Conservation (phyloP, 2,888 invertebrate species). For the Tiliacea citrago region DNA sequence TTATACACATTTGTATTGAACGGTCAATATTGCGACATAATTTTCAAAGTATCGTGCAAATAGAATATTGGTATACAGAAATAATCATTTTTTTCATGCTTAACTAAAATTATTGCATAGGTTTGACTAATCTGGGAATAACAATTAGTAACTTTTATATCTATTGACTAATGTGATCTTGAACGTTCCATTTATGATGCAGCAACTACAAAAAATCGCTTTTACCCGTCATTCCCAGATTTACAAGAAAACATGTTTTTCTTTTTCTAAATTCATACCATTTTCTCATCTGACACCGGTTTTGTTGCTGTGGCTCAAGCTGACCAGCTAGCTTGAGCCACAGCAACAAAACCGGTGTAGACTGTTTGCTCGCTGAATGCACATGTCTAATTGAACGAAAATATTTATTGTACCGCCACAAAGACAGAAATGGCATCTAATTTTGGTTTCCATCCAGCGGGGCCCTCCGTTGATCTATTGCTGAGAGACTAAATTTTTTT, state of each 20-base stretch:
- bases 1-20: constrained; percentile 33
- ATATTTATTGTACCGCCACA: no score
- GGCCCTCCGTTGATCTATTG: no score
- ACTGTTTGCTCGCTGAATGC: no score
- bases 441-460: no score
- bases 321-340: no score
- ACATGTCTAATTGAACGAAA: no score
- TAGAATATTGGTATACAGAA: not conserved
- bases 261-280: not conserved
- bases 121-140: constrained; percentile 4
- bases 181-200: not conserved
- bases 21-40: not conserved
- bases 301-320: no score
- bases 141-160: not conserved
- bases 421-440: no score
- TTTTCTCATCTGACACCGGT: no score
- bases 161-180: not conserved
- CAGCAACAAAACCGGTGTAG: no score
- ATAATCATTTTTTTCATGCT: not conserved
- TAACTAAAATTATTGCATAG: not conserved
- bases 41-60: constrained; percentile 18
- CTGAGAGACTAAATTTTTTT: no score
- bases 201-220: not conserved
- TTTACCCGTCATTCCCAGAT: not conserved
- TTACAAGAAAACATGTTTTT: not conserved